Evolutionary conservation across 35 echinoderm and acorn worm genomes (phyloP), one percentile per base, ranked within the genome.

Genomic region (Lytechinus variegatus): DNA sequence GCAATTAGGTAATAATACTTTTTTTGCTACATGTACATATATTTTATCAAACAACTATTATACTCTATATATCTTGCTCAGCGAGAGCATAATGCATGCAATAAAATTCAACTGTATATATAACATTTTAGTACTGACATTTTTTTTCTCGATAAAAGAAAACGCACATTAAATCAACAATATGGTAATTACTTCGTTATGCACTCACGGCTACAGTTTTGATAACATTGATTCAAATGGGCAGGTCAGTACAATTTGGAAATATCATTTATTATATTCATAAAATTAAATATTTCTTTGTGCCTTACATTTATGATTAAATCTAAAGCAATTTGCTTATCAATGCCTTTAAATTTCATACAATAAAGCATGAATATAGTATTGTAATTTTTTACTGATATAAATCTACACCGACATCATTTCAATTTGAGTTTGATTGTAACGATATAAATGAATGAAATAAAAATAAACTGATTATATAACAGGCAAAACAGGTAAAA

Each of bases 111-210:
- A 79, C 66, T 79, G 66, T 79, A 79, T 24, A 79, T 79, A 24
- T 24, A 79, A 79, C 19, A 79, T 79, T 79, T 79, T 79, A 79
- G 66, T 79, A 79, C 66, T 79, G 66, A 79, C 66, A 79, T 79
- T n/a, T 79, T 79, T 79, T 24, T 4, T 79, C n/a, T 79, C 6
- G 6, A n/a, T 24, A n/a, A 79, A 79, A 79, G 66, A 79, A 79
- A 44, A 79, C 24, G 21, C 19, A 79, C 56, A 24, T 5, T 79
- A 44, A 44, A 79, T 79, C 6, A 79, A 79, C 56, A 24, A n/a
- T 79, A 44, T 79, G 66, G 8, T 24, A 24, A 8, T n/a, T 19
- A 7, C n/a, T 7, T 79, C 4, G 19, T 19, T 4, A 79, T 24
- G n/a, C 66, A 79, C 66, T 79, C 16, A 79, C n/a, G n/a, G 19